Evolutionary conservation across 2,797 vertebrate species (phyloP).

Genomic region (Pachyuromys duprasi): DNA sequence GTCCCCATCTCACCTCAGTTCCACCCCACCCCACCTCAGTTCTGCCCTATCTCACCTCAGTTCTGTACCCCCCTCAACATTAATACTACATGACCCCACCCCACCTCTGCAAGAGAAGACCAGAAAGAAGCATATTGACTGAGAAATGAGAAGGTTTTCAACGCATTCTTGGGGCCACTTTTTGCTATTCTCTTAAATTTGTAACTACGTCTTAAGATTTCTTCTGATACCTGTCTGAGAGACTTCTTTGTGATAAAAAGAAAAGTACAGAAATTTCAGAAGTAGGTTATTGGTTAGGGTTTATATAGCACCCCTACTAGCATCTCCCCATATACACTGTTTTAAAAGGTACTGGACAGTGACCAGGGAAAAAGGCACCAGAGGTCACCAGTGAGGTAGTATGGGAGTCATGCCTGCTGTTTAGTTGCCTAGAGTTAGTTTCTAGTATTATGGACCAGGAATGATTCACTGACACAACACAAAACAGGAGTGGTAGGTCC

Average conservation of each 20-base stretch:
- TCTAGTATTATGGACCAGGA: neutral
- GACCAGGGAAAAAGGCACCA: neutral
- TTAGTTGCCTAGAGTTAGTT: neutral
- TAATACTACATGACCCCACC: neutral
- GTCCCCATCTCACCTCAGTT: too few relatives aligned
- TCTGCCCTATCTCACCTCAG: neutral
- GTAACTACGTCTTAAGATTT: neutral
- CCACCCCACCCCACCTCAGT: neutral
- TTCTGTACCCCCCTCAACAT: neutral
- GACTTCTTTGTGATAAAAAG: slow-evolving; percentile 19
- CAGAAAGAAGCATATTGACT: neutral
- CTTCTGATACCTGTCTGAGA: neutral
- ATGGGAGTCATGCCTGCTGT: neutral
- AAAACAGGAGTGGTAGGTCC: slow-evolving; percentile 1
- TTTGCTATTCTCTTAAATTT: slow-evolving; percentile 7
- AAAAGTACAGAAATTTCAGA: slow-evolving; percentile 7
- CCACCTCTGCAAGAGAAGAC: neutral
- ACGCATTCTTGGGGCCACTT: neutral
- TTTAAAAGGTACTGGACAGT: neutral
- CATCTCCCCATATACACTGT: neutral
- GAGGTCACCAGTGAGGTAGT: neutral
- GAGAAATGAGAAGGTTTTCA: neutral
- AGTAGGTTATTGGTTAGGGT: neutral
- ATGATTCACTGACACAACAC: neutral
- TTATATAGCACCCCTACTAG: neutral